Evolutionary conservation across 2,797 vertebrate genomes (phyloP).

Genomic region (Fratercula arctica): DNA sequence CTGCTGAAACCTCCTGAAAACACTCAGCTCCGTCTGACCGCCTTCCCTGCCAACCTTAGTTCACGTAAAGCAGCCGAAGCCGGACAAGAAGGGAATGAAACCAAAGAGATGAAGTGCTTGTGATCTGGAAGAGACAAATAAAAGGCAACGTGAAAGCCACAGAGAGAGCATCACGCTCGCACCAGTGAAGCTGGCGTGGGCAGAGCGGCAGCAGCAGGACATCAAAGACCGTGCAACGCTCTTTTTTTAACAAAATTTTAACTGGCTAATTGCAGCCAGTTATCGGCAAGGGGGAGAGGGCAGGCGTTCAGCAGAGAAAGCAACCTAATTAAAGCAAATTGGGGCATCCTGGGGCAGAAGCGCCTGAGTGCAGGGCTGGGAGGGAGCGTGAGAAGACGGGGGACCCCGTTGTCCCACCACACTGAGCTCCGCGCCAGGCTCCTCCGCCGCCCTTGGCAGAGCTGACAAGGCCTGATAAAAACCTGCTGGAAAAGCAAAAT

Average conservation of each 20-base stretch:
- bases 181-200: not conserved
- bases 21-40: not conserved
- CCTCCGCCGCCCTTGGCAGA: not conserved
- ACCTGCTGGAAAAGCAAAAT: not conserved
- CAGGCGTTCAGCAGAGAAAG: not conserved
- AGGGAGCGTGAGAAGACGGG: not conserved
- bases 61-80: not conserved
- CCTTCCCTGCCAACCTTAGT: not conserved
- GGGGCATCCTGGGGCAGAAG: not conserved
- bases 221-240: not conserved
- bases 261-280: not conserved
- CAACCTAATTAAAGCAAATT: not conserved
- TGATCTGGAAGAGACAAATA: not conserved
- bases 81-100: not conserved
- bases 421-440: accelerated
- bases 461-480: not conserved
- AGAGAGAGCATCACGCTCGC: not conserved
- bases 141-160: not conserved
- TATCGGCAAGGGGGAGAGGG: not conserved
- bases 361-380: not conserved
- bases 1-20: not conserved
- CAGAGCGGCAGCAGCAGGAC: not conserved
- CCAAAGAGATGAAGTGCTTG: not conserved
- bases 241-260: not conserved
- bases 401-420: not conserved